Conservation (phyloP, 2,113 vertebrate genomes). For the Nothoprocta perdicaria region DNA sequence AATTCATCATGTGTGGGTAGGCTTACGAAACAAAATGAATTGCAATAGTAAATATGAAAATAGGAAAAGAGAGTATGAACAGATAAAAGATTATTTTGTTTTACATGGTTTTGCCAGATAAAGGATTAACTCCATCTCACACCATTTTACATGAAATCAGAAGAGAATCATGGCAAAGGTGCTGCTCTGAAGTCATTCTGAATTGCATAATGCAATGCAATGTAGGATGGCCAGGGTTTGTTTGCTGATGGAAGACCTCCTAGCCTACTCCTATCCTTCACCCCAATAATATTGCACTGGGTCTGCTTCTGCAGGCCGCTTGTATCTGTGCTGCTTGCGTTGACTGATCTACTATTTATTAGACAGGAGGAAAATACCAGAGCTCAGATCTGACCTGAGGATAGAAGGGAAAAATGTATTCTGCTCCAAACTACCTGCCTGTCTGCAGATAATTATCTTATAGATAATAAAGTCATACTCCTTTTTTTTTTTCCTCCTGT, state of each 20-base stretch:
- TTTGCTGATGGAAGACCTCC: background rate
- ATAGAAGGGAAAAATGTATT: background rate
- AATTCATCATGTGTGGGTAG: background rate
- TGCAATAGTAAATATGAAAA: constrained; percentile 30
- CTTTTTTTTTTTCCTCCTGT: background rate
- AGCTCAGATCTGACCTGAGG: background rate
- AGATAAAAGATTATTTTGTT: background rate
- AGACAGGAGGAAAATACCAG: background rate
- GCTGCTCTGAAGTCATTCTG: background rate
- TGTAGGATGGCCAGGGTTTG: background rate
- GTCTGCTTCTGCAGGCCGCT: background rate
- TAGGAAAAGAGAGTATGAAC: background rate
- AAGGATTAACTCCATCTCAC: background rate
- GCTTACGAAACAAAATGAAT: constrained; percentile 13
- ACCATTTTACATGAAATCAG: background rate
- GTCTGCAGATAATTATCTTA: background rate
- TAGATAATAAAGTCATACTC: background rate
- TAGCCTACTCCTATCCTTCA: background rate
- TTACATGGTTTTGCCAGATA: background rate
- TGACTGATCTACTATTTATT: background rate
- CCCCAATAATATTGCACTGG: background rate
- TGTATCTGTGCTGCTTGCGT: background rate
- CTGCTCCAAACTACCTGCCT: background rate
- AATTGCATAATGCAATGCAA: background rate
- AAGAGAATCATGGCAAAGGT: background rate